Evolutionary conservation across 2,888 invertebrate species (phyloP).

Genomic region (Hirtodrosophila histrioides): DNA sequence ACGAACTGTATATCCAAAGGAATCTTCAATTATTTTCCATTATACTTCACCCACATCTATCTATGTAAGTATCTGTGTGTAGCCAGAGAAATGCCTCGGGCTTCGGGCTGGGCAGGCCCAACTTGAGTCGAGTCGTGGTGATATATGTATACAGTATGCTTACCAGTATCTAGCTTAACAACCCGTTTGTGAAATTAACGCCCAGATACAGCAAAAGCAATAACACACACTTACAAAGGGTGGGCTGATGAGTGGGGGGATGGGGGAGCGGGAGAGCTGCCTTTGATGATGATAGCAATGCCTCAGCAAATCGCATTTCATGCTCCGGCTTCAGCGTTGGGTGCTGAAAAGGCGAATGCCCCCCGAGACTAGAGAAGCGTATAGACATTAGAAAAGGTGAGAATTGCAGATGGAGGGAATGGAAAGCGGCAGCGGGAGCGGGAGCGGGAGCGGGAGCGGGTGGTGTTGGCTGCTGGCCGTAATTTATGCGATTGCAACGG

Average conservation of each 20-base stretch:
- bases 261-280: neutral
- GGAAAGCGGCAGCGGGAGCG: neutral
- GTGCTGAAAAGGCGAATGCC: slow-evolving; percentile 79
- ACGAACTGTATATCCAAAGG: neutral
- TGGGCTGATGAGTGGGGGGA: neutral
- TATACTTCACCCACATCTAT: slow-evolving; percentile 48
- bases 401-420: neutral
- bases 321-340: slow-evolving; percentile 62
- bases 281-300: slow-evolving; percentile 56
- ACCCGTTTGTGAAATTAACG: slow-evolving; percentile 60
- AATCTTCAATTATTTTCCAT: slow-evolving; percentile 38
- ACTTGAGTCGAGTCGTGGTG: slow-evolving; percentile 4
- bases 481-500: slow-evolving; percentile 80
- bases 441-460: neutral
- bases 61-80: too few species aligned
- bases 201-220: slow-evolving; percentile 12
- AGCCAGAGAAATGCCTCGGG: slow-evolving; percentile 1
- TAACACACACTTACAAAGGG: slow-evolving; percentile 6
- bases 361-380: slow-evolving; percentile 43
- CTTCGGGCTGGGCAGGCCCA: slow-evolving; percentile 2
- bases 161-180: slow-evolving; percentile 33
- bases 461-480: slow-evolving; percentile 51
- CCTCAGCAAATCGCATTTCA: slow-evolving; percentile 72
- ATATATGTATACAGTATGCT: neutral
- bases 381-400: slow-evolving; percentile 42